Evolutionary conservation across 1,140 invertebrate genomes (phyloP), one percentile per base, ranked within the genome.

Genomic region (Dendroctonus ponderosae): DNA sequence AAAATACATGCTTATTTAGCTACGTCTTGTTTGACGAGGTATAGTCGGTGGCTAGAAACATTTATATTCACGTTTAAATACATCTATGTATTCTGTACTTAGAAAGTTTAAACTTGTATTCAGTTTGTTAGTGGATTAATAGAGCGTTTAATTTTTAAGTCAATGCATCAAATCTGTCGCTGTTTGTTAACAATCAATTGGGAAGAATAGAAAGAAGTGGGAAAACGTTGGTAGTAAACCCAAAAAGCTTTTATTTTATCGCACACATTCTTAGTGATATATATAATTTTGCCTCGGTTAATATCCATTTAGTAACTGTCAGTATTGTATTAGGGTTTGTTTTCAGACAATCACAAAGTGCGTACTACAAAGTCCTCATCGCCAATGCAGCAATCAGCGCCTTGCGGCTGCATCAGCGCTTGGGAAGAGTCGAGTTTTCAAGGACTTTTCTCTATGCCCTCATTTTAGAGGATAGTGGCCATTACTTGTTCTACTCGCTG

Each of bases 401-500:
- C 5, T 81, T 99, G 42, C 83, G 96, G 59, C 82, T 99, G 61
- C 95, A 98, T 80, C 96, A 98, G 79, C 85, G 96, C 65, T 80
- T 98, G 54, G 93, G 93, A 14, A 80, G 83, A 54, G 89, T 97
- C 66, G 85, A 89, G 56, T 82, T 97, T 40, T 91, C 84, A 57
- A 81, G 90, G 66, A 88, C 93, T 77, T 98, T 96, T 78, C 79
- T 97, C 40, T 82, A 85, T 8, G 79, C 83, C 6, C 78, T 99
- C 62, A 82, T 97, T 67, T 73, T 88, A 48, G 97, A 99, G 80
- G 97, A 99, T 82, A 96, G 94, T 63, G 95, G 92, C 71, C 97
- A 99, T 79, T 98, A 99, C 78, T 82, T 99, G 58, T 87, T 98
- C 78, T 99, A 92, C 80, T 93, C 93, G 8, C 79, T 97, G 52